Conservation (phyloP, 2,797 vertebrate genomes). For the Xerus rutilus region DNA sequence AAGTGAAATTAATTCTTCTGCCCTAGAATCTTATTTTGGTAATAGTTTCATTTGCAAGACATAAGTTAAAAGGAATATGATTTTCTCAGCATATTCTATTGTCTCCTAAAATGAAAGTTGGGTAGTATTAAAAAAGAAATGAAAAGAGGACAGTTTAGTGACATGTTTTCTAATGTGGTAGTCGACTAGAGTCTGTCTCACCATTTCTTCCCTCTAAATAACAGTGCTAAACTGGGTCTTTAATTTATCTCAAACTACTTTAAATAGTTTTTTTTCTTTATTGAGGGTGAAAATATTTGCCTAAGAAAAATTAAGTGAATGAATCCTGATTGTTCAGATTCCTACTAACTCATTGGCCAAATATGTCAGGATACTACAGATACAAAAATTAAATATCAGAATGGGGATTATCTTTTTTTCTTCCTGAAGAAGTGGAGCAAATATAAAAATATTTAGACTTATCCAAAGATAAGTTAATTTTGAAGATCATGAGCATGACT, state of each 20-base stretch:
- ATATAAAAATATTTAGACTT: conserved; percentile 18
- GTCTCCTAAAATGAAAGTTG: conserved; percentile 40
- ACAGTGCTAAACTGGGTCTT: not conserved
- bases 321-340: not conserved
- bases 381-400: not conserved
- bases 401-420: not conserved
- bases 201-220: not conserved
- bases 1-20: not conserved
- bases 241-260: not conserved
- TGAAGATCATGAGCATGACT: not conserved
- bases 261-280: not conserved
- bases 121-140: not conserved
- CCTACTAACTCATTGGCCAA: not conserved
- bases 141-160: not conserved
- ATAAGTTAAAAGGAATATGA: not conserved
- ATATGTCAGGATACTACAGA: not conserved
- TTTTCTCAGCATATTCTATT: not conserved
- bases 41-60: not conserved
- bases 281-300: not conserved
- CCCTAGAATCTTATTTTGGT: not conserved
- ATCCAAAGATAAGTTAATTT: not conserved
- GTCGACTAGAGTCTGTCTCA: not conserved
- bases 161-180: not conserved
- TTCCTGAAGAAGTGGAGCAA: not conserved
- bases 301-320: conserved; percentile 7